Conservation (phyloP, 2,797 vertebrate species). For the Pipistrellus pipistrellus region DNA sequence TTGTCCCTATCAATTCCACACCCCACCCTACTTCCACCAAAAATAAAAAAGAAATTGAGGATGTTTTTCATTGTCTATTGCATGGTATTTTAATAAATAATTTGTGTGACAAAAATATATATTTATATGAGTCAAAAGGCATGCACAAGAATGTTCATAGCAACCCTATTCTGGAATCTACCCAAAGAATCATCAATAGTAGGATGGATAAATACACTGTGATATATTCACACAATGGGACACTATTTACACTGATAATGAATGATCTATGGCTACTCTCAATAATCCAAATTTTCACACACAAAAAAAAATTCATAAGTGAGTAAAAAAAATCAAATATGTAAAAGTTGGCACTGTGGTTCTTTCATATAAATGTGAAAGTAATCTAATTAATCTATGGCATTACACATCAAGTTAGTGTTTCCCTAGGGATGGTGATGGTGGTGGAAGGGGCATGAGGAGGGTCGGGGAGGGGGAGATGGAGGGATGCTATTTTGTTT, state of each 20-base stretch:
- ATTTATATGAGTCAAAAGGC: slow-evolving; percentile 18
- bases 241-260: not conserved
- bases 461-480: not conserved
- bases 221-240: not conserved
- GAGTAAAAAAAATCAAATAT: not conserved
- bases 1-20: not conserved
- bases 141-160: not conserved
- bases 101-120: not conserved
- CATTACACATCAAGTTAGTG: not conserved
- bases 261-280: not conserved
- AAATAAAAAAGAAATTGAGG: not conserved
- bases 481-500: not conserved
- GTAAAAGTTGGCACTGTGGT: not conserved
- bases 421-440: not conserved
- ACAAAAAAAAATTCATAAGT: not conserved
- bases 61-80: not conserved
- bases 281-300: not conserved
- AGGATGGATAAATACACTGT: not conserved
- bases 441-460: not conserved
- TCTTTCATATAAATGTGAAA: not conserved
- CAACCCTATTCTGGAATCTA: not conserved
- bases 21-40: not conserved
- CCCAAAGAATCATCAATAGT: not conserved
- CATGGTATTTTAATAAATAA: not conserved
- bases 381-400: not conserved